Percentiles rank a stretch among this genome's conserved stretches.
Conservation (phyloP, 2,113 vertebrate genomes). For the Vulpes ferrilata region DNA sequence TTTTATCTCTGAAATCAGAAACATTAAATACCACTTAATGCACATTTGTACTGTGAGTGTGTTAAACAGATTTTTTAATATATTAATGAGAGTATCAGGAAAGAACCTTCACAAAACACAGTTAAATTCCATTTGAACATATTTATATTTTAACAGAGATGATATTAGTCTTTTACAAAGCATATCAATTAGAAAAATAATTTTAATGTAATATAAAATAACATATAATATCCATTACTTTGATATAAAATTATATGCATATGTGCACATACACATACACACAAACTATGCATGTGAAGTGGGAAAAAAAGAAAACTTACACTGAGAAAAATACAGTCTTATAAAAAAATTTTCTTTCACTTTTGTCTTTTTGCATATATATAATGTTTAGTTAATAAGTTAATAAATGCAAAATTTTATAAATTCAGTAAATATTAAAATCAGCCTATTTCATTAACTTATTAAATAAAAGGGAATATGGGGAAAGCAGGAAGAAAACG, state of each 20-base stretch:
- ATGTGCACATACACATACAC: background rate
- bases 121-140: background rate
- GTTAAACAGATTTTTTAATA: background rate
- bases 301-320: background rate
- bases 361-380: background rate
- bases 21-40: background rate
- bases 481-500: background rate
- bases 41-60: background rate
- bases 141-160: slow-evolving; percentile 1
- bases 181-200: background rate
- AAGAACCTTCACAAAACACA: background rate
- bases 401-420: background rate
- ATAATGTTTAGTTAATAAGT: background rate
- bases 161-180: background rate
- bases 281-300: background rate
- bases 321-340: background rate
- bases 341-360: background rate
- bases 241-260: background rate
- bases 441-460: background rate
- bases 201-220: background rate
- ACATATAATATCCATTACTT: background rate
- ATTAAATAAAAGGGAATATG: background rate
- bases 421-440: background rate
- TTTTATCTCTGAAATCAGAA: background rate
- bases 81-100: background rate